Evolutionary conservation across 2,113 vertebrate genomes (phyloP).

Genomic region (Mustela lutreola): DNA sequence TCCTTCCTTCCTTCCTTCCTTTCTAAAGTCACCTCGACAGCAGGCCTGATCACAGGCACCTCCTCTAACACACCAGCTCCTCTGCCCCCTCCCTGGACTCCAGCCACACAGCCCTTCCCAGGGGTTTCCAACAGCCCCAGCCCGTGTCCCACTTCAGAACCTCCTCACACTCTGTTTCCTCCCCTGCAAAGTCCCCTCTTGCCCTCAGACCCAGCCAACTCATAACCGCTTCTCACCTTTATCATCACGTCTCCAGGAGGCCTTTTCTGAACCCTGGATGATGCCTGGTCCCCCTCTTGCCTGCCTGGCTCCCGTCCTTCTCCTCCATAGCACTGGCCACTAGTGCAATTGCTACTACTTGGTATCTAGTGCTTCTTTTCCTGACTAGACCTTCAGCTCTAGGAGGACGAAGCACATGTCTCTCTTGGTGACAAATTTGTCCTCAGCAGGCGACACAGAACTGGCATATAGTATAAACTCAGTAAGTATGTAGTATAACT

Average conservation of each 20-base stretch:
- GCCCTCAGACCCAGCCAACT: neutral
- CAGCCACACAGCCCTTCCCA: neutral
- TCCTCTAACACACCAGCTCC: neutral
- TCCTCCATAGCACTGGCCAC: neutral
- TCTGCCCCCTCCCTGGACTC: neutral
- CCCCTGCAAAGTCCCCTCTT: neutral
- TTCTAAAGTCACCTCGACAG: neutral
- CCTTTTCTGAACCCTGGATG: neutral
- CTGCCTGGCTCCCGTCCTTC: neutral
- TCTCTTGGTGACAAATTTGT: neutral
- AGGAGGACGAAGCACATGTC: neutral
- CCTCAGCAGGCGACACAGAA: neutral
- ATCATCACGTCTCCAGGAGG: neutral
- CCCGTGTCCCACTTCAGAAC: neutral
- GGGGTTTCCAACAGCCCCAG: neutral
- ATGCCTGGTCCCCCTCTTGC: neutral
- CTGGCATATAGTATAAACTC: neutral
- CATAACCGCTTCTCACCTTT: neutral
- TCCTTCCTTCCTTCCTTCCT: neutral
- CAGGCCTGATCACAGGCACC: neutral
- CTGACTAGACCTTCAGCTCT: neutral
- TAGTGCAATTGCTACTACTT: fast-evolving
- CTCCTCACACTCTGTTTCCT: neutral
- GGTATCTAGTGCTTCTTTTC: neutral
- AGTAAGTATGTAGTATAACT: neutral